These are phyloP conservation scores for Agrilus mali DNA, from an alignment of 2,888 invertebrate species.

Conservation along the genomic window DNA sequence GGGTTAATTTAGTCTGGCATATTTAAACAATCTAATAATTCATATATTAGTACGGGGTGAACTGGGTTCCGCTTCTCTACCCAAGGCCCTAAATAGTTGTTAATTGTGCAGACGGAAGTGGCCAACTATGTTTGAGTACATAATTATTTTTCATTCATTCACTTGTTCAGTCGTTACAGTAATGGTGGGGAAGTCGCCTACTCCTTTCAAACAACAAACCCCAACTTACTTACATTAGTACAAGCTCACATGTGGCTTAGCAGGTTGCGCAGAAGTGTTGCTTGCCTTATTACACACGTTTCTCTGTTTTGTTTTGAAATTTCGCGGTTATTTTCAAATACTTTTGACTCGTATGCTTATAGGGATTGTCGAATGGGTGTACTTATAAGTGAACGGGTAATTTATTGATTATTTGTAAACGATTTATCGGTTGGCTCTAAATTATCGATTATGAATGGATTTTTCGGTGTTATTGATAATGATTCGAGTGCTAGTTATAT, in stretches of 20 bases:
- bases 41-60: no score
- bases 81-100: slow-evolving; percentile 10
- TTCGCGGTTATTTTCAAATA: neutral
- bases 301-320: neutral
- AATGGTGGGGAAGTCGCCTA: slow-evolving; percentile 19
- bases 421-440: no score
- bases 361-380: neutral
- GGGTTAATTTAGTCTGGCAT: no score
- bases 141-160: slow-evolving; percentile 27
- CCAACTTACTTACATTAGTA: slow-evolving; percentile 6
- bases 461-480: slow-evolving; percentile 1
- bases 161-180: slow-evolving; percentile 19
- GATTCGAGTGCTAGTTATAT: neutral
- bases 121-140: slow-evolving; percentile 25
- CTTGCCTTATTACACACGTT: neutral
- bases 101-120: slow-evolving; percentile 21
- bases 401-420: no score
- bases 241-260: neutral
- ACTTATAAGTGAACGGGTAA: no score
- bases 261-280: neutral
- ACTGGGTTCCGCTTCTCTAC: neutral
- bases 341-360: neutral
- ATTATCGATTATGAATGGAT: neutral
- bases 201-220: slow-evolving; percentile 8
- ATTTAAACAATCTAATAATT: no score